Percentiles rank a stretch among this genome's conserved stretches.
Evolutionary conservation across 2,797 vertebrate genomes (phyloP).

Genomic region (Adelosebastes latens): DNA sequence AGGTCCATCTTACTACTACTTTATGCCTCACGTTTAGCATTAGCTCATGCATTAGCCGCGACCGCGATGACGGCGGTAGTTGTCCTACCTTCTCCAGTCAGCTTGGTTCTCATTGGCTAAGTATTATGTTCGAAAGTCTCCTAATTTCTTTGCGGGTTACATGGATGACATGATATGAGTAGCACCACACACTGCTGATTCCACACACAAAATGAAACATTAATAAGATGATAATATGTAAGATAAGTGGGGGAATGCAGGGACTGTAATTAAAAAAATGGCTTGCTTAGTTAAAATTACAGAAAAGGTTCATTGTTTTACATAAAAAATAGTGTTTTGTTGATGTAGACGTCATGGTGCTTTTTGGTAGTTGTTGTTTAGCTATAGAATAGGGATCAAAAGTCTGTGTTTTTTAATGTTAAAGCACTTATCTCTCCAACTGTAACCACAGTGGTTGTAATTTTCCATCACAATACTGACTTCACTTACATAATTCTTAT

Average conservation of each 20-base stretch:
- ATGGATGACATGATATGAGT: background rate
- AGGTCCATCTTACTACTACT: too few species aligned
- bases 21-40: too few species aligned
- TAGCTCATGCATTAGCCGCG: too few species aligned
- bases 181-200: background rate
- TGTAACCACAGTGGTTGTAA: background rate
- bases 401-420: background rate
- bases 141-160: background rate
- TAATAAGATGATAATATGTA: background rate
- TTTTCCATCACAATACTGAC: background rate
- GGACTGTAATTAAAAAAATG: background rate
- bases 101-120: too few species aligned
- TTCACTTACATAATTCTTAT: background rate
- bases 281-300: background rate
- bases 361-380: background rate
- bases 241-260: background rate
- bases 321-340: background rate
- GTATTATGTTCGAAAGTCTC: background rate
- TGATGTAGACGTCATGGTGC: background rate
- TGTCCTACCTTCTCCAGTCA: too few species aligned
- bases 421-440: background rate
- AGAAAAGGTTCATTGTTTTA: background rate
- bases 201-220: background rate
- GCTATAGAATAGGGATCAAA: background rate
- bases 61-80: too few species aligned